Evolutionary conservation across 2,888 invertebrate species (phyloP), one percentile per base, ranked within the genome.

Genomic region (Zaprionus lineosus): DNA sequence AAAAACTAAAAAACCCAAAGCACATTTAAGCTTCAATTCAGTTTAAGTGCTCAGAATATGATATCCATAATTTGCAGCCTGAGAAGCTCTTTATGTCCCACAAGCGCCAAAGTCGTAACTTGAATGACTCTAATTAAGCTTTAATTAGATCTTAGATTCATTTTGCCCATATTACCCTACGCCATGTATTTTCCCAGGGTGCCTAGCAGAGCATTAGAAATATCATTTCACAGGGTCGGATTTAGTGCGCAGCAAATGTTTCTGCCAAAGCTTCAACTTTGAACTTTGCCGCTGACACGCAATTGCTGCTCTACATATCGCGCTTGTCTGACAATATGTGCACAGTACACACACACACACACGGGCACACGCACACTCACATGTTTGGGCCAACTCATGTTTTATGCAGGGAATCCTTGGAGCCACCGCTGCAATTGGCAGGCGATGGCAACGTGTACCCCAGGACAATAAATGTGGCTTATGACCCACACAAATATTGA

Each of bases 401-500:
- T 68, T 68, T 68, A 68, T 68, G 68, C 66, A 71, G 37, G 57
- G 36, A 57, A 66, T 69, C 69, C 69, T 69, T 69, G 52, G 46
- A 44, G 57, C 48, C 67, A 61, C n/a, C n/a, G 67, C 67, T 66
- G 61, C 61, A 71, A 37, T 59, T 48, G 47, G 46, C 64, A 65
- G 53, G 39, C 59, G 15, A 11, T 29, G 28, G 37, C 57, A 37
- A 26, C 56, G 50, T 70, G 71, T 65, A 65, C 68, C 79, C 74
- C 68, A 82, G 74, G 78, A 68, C 78, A 82, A 74, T 78, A 82
- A 82, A 71, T 43, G 56, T 53, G 67, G 74, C 75, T 70, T 77
- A 74, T 64, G n/a, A 52, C 44, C 64, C 34, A 69, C 56, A 31
- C 21, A 36, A 12, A 24, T 24, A 24, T 24, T 24, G 4, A 8